phyloP scores from a whole-genome alignment of 2,888 invertebrate species.

The Philhelius pedissequus region DNA sequence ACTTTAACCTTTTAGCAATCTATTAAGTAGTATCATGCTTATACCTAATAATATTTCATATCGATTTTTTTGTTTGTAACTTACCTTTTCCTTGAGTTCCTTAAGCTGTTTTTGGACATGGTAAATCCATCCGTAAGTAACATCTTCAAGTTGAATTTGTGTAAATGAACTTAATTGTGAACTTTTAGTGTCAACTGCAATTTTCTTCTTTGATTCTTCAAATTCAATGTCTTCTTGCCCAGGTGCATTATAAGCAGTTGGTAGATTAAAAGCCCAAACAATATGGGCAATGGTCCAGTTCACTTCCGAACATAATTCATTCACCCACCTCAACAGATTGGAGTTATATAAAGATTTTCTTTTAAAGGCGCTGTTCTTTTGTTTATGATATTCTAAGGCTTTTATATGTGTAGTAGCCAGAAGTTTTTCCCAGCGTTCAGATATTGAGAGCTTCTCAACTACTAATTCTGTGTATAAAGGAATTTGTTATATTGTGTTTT shows the following conservation, averaged over 20 bases:
- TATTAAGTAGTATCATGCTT: too few species aligned
- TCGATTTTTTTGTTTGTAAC: not conserved
- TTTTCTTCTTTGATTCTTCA: slow-evolving; percentile 76
- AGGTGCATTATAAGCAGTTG: slow-evolving; percentile 76
- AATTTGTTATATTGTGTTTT: too few species aligned
- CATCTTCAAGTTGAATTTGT: slow-evolving; percentile 80
- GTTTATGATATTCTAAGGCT: slow-evolving; percentile 76
- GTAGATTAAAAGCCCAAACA: slow-evolving; percentile 77
- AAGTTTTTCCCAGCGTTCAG: slow-evolving; percentile 81
- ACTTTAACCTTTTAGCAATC: too few species aligned
- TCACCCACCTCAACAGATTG: slow-evolving; percentile 77
- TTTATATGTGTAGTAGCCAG: slow-evolving; percentile 80
- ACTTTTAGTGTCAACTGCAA: slow-evolving; percentile 75
- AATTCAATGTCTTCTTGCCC: slow-evolving; percentile 77
- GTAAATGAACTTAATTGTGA: slow-evolving; percentile 74
- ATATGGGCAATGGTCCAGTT: slow-evolving; percentile 78
- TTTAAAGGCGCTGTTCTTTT: slow-evolving; percentile 72
- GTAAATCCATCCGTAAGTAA: slow-evolving; percentile 80
- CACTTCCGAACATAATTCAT: slow-evolving; percentile 80
- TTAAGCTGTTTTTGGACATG: slow-evolving; percentile 79
- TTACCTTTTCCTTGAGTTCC: slow-evolving; percentile 73
- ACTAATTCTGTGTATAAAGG: slow-evolving; percentile 27
- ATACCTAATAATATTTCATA: not conserved
- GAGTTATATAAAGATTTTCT: slow-evolving; percentile 74
- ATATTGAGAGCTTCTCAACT: slow-evolving; percentile 79